Conservation (phyloP, 2,888 invertebrate species). For the Zeuzera pyrina region DNA sequence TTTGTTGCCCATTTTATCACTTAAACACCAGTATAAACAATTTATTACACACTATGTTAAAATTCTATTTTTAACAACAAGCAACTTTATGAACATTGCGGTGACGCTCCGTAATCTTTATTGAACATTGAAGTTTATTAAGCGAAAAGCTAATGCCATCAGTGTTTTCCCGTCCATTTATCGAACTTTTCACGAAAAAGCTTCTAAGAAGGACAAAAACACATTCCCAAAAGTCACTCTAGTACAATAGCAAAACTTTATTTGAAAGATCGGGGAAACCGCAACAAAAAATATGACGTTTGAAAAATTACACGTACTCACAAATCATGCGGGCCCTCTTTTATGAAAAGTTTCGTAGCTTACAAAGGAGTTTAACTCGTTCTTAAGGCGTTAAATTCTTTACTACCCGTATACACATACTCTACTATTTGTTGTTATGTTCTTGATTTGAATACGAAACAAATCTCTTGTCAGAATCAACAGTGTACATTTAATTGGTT, state of each 20-base stretch:
- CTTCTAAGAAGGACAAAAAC: slow-evolving; percentile 46
- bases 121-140: slow-evolving; percentile 36
- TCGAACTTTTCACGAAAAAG: slow-evolving; percentile 51
- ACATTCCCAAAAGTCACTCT: slow-evolving; percentile 54
- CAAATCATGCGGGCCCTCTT: slow-evolving; percentile 67
- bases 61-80: too few species aligned
- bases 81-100: too few species aligned
- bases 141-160: slow-evolving; percentile 35
- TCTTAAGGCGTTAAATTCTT: slow-evolving; percentile 47
- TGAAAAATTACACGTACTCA: slow-evolving; percentile 73
- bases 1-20: slow-evolving; percentile 21
- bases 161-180: slow-evolving; percentile 41
- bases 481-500: too few species aligned
- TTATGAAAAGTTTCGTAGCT: slow-evolving; percentile 57
- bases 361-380: slow-evolving; percentile 61
- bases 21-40: not conserved
- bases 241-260: slow-evolving; percentile 64
- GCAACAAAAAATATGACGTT: slow-evolving; percentile 70
- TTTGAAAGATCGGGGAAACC: slow-evolving; percentile 52
- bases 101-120: slow-evolving; percentile 21
- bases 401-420: slow-evolving; percentile 29
- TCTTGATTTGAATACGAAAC: too few species aligned
- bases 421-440: too few species aligned
- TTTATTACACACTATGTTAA: too few species aligned
- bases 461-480: too few species aligned